Evolutionary conservation across 2,113 vertebrate genomes (phyloP).

Genomic region (Cyanoramphus novaezelandiae): DNA sequence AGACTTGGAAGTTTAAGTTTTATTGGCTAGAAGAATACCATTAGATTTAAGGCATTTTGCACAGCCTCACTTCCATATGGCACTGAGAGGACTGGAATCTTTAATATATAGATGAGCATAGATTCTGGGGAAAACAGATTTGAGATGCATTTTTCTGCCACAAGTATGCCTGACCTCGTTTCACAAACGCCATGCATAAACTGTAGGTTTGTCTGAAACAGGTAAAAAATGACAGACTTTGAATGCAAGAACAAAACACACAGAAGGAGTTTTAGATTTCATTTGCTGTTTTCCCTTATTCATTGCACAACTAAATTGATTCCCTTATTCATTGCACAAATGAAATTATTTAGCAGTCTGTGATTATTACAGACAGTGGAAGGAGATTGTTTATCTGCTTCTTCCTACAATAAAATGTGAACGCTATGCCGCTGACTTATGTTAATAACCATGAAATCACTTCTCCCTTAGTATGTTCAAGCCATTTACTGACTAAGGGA

Average conservation of each 20-base stretch:
- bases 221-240: background rate
- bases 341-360: background rate
- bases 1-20: background rate
- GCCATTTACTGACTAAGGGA: background rate
- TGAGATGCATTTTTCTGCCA: background rate
- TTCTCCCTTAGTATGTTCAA: background rate
- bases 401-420: background rate
- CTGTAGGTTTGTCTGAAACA: background rate
- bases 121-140: background rate
- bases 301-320: conserved; percentile 19
- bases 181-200: background rate
- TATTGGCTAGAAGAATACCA: background rate
- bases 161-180: background rate
- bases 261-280: background rate
- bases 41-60: background rate
- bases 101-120: background rate
- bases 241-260: background rate
- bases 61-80: background rate
- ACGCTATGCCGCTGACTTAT: background rate
- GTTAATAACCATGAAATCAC: background rate
- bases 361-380: conserved; percentile 26
- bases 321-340: background rate
- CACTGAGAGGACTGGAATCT: background rate
- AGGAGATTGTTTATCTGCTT: conserved; percentile 2
- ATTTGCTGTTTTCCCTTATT: background rate